Percentiles rank a stretch among this genome's conserved stretches.
phyloP scores from a whole-genome alignment of 23 tunicate species.

The Styela plicata region DNA sequence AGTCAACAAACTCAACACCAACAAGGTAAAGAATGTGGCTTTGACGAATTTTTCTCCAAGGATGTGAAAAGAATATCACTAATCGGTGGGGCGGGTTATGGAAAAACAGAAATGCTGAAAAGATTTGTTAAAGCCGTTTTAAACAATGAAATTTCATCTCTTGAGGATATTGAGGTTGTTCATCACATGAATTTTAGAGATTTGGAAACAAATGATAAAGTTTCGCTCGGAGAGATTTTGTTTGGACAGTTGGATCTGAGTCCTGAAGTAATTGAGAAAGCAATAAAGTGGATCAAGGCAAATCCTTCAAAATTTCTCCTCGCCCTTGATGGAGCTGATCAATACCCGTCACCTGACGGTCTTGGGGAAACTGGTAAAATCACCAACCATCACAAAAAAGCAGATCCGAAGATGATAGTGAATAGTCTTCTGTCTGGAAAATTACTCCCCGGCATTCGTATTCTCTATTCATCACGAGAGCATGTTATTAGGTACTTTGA shows the following conservation, averaged over 20 bases:
- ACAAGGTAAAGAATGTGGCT: neutral
- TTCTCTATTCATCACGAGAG: neutral
- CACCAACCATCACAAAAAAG: neutral
- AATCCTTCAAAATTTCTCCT: slow-evolving; percentile 7
- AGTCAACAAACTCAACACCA: neutral
- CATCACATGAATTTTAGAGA: neutral
- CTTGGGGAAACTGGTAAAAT: neutral
- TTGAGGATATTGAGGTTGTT: neutral
- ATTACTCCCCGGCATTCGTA: neutral
- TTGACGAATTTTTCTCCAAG: neutral
- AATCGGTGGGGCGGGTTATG: slow-evolving; percentile 1
- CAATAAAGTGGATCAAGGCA: neutral
- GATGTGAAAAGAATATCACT: too few relatives aligned
- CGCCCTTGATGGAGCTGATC: neutral
- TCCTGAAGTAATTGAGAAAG: neutral
- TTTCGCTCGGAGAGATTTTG: neutral
- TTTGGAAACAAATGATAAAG: neutral
- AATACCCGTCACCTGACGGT: neutral
- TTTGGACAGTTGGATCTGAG: neutral
- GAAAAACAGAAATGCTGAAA: slow-evolving; percentile 3
- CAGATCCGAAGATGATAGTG: neutral
- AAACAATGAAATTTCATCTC: neutral
- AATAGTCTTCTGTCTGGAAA: neutral
- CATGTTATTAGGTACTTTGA: neutral
- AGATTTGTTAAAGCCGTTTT: neutral